A percentile compares a stretch with the other conserved stretches of the same genome.
Conservation (phyloP, 1,140 invertebrate genomes). For the Pinna nobilis region DNA sequence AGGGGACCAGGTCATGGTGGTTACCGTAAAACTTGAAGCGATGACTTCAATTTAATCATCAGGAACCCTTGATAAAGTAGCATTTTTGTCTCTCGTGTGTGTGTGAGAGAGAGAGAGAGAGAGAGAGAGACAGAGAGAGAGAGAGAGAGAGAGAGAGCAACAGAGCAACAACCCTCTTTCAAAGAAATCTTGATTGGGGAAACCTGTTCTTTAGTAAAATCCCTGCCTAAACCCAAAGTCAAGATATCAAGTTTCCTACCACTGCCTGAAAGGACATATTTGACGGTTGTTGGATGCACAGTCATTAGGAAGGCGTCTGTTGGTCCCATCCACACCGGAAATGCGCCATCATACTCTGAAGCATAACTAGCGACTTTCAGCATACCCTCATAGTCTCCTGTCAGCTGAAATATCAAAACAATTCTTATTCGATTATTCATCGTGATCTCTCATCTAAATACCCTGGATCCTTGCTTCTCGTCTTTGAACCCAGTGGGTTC, state of each 20-base stretch:
- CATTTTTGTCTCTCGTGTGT: too few species aligned
- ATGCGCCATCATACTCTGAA: constrained; percentile 40
- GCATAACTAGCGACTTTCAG: constrained; percentile 38
- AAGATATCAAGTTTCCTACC: constrained; percentile 9
- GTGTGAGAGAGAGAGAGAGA: too few species aligned
- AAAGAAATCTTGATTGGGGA: neutral
- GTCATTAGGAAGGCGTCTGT: constrained; percentile 46
- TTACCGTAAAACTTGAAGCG: too few species aligned
- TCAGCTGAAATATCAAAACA: constrained; percentile 23
- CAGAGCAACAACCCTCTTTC: too few species aligned
- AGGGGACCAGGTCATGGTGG: too few species aligned
- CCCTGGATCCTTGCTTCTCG: neutral
- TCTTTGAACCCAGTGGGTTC: neutral
- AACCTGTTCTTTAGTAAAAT: neutral
- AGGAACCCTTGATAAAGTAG: too few species aligned
- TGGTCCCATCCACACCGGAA: constrained; percentile 53
- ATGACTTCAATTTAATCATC: too few species aligned
- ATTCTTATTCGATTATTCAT: too few species aligned
- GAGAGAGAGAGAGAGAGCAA: too few species aligned
- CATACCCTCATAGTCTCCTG: constrained; percentile 51
- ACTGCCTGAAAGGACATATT: constrained; percentile 42
- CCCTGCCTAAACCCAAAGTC: neutral
- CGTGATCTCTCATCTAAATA: neutral
- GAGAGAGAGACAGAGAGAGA: too few species aligned
- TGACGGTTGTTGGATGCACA: constrained; percentile 42